Evolutionary conservation across 2,113 vertebrate genomes (phyloP), one percentile per base, ranked within the genome.

Genomic region (Morone saxatilis): DNA sequence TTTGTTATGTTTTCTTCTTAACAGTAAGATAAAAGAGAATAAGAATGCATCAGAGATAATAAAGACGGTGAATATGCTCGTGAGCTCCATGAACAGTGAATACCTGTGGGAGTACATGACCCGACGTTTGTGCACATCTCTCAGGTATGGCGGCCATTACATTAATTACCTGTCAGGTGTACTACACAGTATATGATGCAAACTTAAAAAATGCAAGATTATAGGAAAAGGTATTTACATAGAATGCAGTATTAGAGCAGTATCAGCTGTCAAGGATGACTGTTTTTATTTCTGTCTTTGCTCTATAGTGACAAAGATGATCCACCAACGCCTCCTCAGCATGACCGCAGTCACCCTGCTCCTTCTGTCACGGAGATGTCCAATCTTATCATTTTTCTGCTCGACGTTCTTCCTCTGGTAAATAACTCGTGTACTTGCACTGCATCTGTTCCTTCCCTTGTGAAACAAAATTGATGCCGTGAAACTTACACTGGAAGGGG

Each of bases 91-190:
- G 78, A 97, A 96, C 93, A 94, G 96, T 0, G 97, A 99, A 93
- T 99, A 97, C 83, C 94, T 99, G 69, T 99, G 98, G 98, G 98
- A 99, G 91, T 99, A 99, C 82, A 96, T 99, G 96, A 97, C 96
- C 0, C 93, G 87, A 43, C 95, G 93, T 78, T 99, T 99, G 25
- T 97, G 97, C 91, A 93, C 94, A 20, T 96, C 96, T 86, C 95
- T 99, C 93, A 95, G 97, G 98, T 99, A 92, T 20, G 22, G 7
- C 14, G 12, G 1, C 8, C 43, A 51, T 54, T 22, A 56, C 10
- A 0, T 38, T 20, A 74, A 54, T 31, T 31, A 31, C 12, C 22
- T 14, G 3, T 41, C 65, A 48, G 9, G 14, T 56, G 40, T 48
- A 67, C n/a, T 11, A 7, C 11, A 38, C 16, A 36, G 6, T 16